Evolutionary conservation across 1,140 invertebrate genomes (phyloP), one percentile per base, ranked within the genome.

Genomic region (Augochlora pura): DNA sequence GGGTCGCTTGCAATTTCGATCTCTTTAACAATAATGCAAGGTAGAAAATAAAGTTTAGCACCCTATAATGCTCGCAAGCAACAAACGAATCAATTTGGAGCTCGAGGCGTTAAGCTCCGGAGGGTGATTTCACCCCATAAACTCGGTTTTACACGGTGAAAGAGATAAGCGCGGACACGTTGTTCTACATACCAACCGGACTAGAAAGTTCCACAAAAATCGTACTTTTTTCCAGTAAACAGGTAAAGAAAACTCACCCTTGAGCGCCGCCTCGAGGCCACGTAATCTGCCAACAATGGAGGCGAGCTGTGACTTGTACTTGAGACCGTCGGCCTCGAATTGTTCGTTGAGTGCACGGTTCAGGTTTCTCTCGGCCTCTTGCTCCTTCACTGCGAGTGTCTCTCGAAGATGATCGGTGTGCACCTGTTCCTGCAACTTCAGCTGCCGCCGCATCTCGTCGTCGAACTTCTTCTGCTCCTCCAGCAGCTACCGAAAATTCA

Each of bases 231-330:
- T 14, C 10, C 0, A 54, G 21, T 21, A 54, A 21, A 21, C 49
- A 54, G 38, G 27, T 46, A 27, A 57, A 16, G 39, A 25, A 42
- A 59, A 68, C 94, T 94, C 90, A 98, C 98, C 95, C 94, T 97
- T 96, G 6, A 99, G 93, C 2, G 97, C 97, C 60, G 95, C 94
- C 92, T 99, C 97, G 80, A 99, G 96, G n/a, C 97, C 98, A 79
- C 95, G 95, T 68, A 99, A 93, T 88, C 97, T 95, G 25, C 96
- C 97, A 39, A 98, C 94, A 92, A 98, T 96, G 0, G 94, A 95
- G 4, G 96, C 96, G 18, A 99, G 92, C 89, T 98, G 96, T 63
- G 94, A 93, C 90, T 97, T 96, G 91, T 96, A 97, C 90, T 93
- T 94, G 49, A 94, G 95, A 73, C 94, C 95, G 86, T 96, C 97